Conservation (phyloP, 2,888 invertebrate genomes). For the Agonopterix arenella region DNA sequence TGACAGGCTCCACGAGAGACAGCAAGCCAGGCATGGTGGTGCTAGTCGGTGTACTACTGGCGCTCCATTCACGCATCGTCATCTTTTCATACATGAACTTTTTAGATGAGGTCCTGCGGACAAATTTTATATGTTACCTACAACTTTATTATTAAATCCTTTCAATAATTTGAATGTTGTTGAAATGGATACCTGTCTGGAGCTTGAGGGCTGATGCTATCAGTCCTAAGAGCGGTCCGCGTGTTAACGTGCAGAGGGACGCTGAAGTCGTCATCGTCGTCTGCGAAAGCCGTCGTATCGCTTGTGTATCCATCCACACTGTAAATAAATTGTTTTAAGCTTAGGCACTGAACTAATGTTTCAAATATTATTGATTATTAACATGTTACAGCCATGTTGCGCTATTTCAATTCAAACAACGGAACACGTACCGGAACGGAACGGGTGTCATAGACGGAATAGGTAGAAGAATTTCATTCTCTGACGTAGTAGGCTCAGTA, state of each 20-base stretch:
- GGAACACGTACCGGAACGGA: too few relatives aligned
- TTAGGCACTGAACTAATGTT: too few relatives aligned
- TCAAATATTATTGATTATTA: too few relatives aligned
- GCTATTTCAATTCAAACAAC: neutral
- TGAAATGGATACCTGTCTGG: constrained; percentile 53
- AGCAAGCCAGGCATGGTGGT: constrained; percentile 61
- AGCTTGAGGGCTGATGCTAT: constrained; percentile 64
- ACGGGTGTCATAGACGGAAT: too few relatives aligned
- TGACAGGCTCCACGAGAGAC: constrained; percentile 57
- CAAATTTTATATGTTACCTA: neutral
- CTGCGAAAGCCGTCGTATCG: constrained; percentile 87
- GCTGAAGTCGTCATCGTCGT: constrained; percentile 84
- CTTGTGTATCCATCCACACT: constrained; percentile 87
- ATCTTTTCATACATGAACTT: constrained; percentile 75
- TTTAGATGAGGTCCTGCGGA: constrained; percentile 66
- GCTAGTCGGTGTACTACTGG: constrained; percentile 48
- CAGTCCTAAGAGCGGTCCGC: constrained; percentile 53
- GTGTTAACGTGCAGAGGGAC: constrained; percentile 84
- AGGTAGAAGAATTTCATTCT: too few relatives aligned
- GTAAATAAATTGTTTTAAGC: too few relatives aligned
- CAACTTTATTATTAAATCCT: too few relatives aligned
- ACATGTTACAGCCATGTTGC: too few relatives aligned
- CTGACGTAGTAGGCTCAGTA: too few relatives aligned
- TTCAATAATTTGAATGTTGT: too few relatives aligned
- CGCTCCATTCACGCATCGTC: constrained; percentile 71